phyloP scores from a whole-genome alignment of 2,888 invertebrate species.

The Erannis defoliaria region DNA sequence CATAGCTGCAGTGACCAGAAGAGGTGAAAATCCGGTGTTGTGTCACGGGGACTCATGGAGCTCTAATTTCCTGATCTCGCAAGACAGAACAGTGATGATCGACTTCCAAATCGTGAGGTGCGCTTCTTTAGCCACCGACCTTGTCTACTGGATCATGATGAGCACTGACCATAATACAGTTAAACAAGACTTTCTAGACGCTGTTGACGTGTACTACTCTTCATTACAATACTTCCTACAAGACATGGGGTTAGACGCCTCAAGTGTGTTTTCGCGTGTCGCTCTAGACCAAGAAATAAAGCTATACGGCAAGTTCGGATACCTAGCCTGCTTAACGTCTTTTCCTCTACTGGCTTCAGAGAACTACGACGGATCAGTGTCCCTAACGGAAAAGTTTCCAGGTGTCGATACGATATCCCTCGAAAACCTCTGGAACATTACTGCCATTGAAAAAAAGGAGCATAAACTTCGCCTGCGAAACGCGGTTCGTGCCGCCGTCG shows the following conservation, averaged over 20 bases:
- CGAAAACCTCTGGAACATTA: conserved; percentile 61
- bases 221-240: conserved; percentile 56
- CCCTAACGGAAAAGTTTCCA: conserved; percentile 46
- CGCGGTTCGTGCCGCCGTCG: conserved; percentile 60
- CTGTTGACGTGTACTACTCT: conserved; percentile 57
- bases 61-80: conserved; percentile 61
- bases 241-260: conserved; percentile 60
- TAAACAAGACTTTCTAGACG: conserved; percentile 57
- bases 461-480: conserved; percentile 59
- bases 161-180: conserved; percentile 50
- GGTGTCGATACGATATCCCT: conserved; percentile 59
- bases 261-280: conserved; percentile 52
- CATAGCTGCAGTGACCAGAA: conserved; percentile 46
- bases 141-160: conserved; percentile 56
- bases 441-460: conserved; percentile 52
- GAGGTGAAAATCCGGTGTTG: conserved; percentile 54
- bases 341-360: conserved; percentile 60
- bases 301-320: conserved; percentile 60
- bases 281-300: conserved; percentile 58
- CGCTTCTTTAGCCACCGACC: conserved; percentile 60
- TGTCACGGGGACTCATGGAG: conserved; percentile 70
- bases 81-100: conserved; percentile 55
- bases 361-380: conserved; percentile 55
- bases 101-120: conserved; percentile 67
- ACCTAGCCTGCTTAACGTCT: conserved; percentile 56